A percentile compares a stretch with the other conserved stretches of the same genome.
phyloP scores from a whole-genome alignment of 1,140 invertebrate genomes.

The Nasonia longicornis region DNA sequence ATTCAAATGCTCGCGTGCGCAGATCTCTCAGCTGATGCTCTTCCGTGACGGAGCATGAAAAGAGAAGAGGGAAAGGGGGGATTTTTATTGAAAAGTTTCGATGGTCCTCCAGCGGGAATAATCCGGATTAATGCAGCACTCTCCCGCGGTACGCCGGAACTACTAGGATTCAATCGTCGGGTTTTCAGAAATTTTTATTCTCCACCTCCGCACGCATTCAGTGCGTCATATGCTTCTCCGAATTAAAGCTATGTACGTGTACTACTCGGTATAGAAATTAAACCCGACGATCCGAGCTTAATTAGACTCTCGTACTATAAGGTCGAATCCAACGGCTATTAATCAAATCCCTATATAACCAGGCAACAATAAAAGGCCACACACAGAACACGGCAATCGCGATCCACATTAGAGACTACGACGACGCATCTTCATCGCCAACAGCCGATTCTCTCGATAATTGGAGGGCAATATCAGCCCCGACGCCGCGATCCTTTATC shows the following conservation, averaged over 20 bases:
- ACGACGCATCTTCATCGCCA: background rate
- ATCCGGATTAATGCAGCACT: constrained; percentile 47
- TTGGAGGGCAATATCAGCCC: constrained; percentile 23
- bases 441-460: constrained; percentile 24
- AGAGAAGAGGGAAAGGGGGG: constrained; percentile 12
- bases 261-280: background rate
- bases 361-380: too few species aligned
- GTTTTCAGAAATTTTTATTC: background rate
- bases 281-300: background rate
- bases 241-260: background rate
- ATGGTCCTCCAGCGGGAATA: constrained; percentile 44
- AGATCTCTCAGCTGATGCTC: background rate
- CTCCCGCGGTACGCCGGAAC: too few species aligned
- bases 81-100: constrained; percentile 53
- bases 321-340: background rate
- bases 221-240: too few species aligned
- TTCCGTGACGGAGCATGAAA: background rate
- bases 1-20: background rate
- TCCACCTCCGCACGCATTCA: too few species aligned
- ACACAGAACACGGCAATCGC: too few species aligned
- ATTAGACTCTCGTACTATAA: background rate
- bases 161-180: background rate
- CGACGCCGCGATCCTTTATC: constrained; percentile 4
- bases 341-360: background rate
- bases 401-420: background rate